These are phyloP conservation scores for Pseudolaguvia tuberculata DNA, from an alignment of 2,113 vertebrate species.

Conservation along the genomic window DNA sequence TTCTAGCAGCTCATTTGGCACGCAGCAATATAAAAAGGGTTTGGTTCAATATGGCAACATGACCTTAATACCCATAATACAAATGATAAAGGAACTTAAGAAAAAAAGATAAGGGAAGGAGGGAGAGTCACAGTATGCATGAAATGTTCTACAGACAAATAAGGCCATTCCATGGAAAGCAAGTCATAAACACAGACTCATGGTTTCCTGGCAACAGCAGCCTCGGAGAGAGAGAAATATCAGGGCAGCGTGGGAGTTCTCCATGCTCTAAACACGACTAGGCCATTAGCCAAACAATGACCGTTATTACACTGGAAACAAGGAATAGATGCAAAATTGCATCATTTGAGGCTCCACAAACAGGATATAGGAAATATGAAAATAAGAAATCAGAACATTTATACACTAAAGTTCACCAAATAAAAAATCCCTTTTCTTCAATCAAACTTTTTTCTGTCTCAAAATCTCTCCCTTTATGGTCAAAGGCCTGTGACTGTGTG, in stretches of 20 bases:
- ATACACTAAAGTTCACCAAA: conserved; percentile 31
- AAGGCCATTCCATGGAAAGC: conserved; percentile 37
- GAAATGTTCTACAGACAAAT: conserved; percentile 51
- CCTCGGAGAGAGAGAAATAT: conserved; percentile 13
- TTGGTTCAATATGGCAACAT: neutral
- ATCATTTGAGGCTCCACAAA: too few species aligned
- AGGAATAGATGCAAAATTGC: neutral
- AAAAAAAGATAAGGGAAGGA: neutral
- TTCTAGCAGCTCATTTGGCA: neutral
- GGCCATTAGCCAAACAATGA: conserved; percentile 48
- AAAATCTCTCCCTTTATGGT: conserved; percentile 67
- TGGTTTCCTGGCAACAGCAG: conserved; percentile 30
- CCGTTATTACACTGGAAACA: conserved; percentile 37
- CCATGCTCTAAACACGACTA: conserved; percentile 13
- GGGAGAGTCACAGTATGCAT: neutral
- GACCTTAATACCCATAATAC: neutral
- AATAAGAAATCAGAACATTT: too few species aligned
- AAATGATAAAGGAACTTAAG: neutral
- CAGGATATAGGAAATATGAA: too few species aligned
- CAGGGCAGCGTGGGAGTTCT: conserved; percentile 32
- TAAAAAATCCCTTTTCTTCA: conserved; percentile 25
- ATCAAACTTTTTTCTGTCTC: conserved; percentile 12
- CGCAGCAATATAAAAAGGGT: neutral
- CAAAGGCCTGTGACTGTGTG: conserved; percentile 43
- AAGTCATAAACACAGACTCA: conserved; percentile 40